Evolutionary conservation across 2,888 invertebrate genomes (phyloP).

Genomic region (Pollenia labialis): DNA sequence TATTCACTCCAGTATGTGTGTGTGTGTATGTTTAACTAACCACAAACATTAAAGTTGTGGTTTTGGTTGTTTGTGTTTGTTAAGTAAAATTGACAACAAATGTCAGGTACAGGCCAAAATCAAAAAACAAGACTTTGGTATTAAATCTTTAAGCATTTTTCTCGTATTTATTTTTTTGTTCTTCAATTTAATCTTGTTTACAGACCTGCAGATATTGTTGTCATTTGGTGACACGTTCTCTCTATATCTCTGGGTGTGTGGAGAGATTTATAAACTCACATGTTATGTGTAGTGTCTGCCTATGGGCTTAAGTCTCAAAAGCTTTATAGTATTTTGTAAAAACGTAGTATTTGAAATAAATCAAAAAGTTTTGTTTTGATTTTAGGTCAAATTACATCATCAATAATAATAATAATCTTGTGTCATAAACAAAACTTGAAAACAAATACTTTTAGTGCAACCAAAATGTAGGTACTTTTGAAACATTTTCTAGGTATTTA

Average conservation of each 20-base stretch:
- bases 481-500: too few species aligned
- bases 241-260: too few species aligned
- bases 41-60: conserved; percentile 10
- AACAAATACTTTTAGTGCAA: too few species aligned
- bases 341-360: background rate
- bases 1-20: background rate
- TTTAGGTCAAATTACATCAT: background rate
- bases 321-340: background rate
- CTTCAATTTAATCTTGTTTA: background rate
- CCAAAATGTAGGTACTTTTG: too few species aligned
- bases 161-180: background rate
- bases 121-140: background rate
- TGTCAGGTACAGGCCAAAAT: background rate
- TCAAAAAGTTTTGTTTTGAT: background rate
- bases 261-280: conserved; percentile 9
- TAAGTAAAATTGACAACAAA: background rate
- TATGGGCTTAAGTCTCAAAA: background rate
- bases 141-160: conserved; percentile 4
- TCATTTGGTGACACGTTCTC: conserved; percentile 4
- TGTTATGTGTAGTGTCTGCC: background rate
- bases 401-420: background rate
- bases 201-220: background rate
- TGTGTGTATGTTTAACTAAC: background rate
- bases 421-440: too few species aligned
- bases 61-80: conserved; percentile 3